Conservation (phyloP, 2,888 invertebrate species). For the Polietes domitor region DNA sequence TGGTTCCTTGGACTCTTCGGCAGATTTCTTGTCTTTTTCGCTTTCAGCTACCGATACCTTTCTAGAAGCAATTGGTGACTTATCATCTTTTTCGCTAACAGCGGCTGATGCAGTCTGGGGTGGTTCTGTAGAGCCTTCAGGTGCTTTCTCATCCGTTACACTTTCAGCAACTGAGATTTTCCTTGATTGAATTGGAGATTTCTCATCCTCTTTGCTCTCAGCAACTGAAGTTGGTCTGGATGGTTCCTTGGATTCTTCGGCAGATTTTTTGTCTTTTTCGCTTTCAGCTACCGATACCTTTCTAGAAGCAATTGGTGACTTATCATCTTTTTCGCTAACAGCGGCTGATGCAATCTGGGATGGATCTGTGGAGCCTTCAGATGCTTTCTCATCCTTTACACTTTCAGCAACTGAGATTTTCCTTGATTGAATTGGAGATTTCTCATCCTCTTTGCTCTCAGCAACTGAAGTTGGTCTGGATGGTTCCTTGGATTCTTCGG, state of each 20-base stretch:
- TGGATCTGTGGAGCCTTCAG: slow-evolving; percentile 43
- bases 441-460: slow-evolving; percentile 48
- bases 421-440: slow-evolving; percentile 42
- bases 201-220: slow-evolving; percentile 56
- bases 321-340: slow-evolving; percentile 57
- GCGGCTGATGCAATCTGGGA: slow-evolving; percentile 60
- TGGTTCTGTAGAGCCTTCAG: slow-evolving; percentile 7
- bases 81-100: background rate
- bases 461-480: slow-evolving; percentile 63
- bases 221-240: slow-evolving; percentile 45
- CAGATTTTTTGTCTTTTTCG: slow-evolving; percentile 12
- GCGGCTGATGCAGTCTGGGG: slow-evolving; percentile 47
- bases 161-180: slow-evolving; percentile 58
- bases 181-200: slow-evolving; percentile 56
- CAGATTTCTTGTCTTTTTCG: slow-evolving; percentile 56
- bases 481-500: slow-evolving; percentile 62
- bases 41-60: background rate
- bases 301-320: slow-evolving; percentile 57
- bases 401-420: slow-evolving; percentile 51
- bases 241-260: slow-evolving; percentile 34
- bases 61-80: background rate
- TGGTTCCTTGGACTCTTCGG: slow-evolving; percentile 21
- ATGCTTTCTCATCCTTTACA: slow-evolving; percentile 32
- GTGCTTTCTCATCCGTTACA: slow-evolving; percentile 61
- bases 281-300: slow-evolving; percentile 55